Evolutionary conservation across 1,140 invertebrate species (phyloP).

Genomic region (Dinoponera quadriceps): DNA sequence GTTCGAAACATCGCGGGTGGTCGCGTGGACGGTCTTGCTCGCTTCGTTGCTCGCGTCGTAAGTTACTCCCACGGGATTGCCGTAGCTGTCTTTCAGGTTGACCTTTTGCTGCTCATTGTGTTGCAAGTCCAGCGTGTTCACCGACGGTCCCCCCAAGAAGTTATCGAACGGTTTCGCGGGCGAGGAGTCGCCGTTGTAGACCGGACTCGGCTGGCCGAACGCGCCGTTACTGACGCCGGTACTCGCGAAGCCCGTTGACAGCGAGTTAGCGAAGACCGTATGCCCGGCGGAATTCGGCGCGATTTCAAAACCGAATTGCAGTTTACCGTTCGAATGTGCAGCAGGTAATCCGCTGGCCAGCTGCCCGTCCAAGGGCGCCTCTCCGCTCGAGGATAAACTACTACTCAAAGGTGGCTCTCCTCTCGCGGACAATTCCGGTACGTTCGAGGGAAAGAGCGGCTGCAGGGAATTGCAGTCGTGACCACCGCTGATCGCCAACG

Average conservation of each 20-base stretch:
- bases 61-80: slow-evolving; percentile 75
- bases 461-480: slow-evolving; percentile 76
- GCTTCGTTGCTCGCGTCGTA: slow-evolving; percentile 72
- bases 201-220: slow-evolving; percentile 7
- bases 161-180: slow-evolving; percentile 27
- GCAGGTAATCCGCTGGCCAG: slow-evolving; percentile 19
- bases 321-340: background rate
- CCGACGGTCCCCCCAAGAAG: slow-evolving; percentile 66
- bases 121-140: slow-evolving; percentile 79
- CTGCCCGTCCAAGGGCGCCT: slow-evolving; percentile 17
- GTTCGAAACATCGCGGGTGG: slow-evolving; percentile 28
- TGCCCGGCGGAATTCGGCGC: background rate
- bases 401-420: slow-evolving; percentile 36
- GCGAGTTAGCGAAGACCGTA: slow-evolving; percentile 16
- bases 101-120: slow-evolving; percentile 72
- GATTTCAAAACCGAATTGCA: slow-evolving; percentile 37
- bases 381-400: slow-evolving; percentile 44
- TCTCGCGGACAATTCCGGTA: slow-evolving; percentile 1
- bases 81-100: slow-evolving; percentile 82
- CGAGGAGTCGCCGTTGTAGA: slow-evolving; percentile 12
- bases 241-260: background rate
- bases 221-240: background rate
- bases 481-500: slow-evolving; percentile 57
- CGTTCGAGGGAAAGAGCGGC: slow-evolving; percentile 33
- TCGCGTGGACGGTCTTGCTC: slow-evolving; percentile 23